Evolutionary conservation across 2,113 vertebrate genomes (phyloP).

Genomic region (Pogonocichla stellata): DNA sequence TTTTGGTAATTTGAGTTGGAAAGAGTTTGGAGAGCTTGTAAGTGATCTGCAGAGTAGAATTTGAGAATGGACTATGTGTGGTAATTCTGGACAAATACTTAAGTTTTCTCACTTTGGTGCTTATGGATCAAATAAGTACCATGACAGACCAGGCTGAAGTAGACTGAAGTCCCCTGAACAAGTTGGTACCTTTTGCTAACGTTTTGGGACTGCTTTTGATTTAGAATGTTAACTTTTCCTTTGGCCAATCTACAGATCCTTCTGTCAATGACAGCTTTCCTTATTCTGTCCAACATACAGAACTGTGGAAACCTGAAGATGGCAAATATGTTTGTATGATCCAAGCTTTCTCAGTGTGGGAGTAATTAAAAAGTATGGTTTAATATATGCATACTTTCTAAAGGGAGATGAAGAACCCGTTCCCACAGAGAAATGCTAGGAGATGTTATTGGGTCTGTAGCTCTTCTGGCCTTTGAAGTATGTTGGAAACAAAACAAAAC

Average conservation of each 20-base stretch:
- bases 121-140: slow-evolving; percentile 29
- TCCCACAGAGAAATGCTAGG: slow-evolving; percentile 14
- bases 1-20: background rate
- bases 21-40: background rate
- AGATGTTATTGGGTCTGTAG: background rate
- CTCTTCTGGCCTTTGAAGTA: slow-evolving; percentile 24
- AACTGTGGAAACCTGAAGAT: background rate
- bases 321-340: background rate
- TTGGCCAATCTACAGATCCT: background rate
- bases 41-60: background rate
- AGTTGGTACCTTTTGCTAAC: background rate
- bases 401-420: slow-evolving; percentile 40
- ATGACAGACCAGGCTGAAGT: background rate
- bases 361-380: slow-evolving; percentile 53
- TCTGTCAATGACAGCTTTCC: background rate
- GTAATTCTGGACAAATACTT: slow-evolving; percentile 48
- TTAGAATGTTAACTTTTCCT: slow-evolving; percentile 7
- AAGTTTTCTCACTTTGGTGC: slow-evolving; percentile 29
- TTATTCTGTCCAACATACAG: background rate
- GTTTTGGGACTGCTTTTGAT: background rate
- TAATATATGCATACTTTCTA: slow-evolving; percentile 24
- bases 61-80: background rate
- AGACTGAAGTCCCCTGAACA: background rate
- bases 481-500: slow-evolving; percentile 8
- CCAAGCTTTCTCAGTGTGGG: slow-evolving; percentile 51